Evolutionary conservation across 2,113 vertebrate genomes (phyloP), one percentile per base, ranked within the genome.

Genomic region (Parus major): DNA sequence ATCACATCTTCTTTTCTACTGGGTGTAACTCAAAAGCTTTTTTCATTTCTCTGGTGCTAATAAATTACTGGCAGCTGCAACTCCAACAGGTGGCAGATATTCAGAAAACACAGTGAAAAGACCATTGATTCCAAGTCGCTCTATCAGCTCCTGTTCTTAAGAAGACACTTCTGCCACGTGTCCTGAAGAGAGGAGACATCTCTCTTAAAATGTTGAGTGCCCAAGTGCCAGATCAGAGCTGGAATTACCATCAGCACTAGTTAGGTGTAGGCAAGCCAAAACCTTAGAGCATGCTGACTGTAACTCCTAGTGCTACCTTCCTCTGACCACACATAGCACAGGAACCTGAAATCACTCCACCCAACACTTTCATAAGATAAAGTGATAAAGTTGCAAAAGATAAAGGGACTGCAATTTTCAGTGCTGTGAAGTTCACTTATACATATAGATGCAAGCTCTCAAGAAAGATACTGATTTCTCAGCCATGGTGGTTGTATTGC

Each of bases 11-110:
- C n/a, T 86, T 92, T 94, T 86, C 55, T 63, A 70, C 36, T 92
- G 85, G n/a, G 56, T 89, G 17, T 75, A 94, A 95, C 46, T 57
- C 75, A 70, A 92, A 88, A 18, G 18, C 71, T 70, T 92, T 82
- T 52, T 77, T 50, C 9, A 47, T 89, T 81, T 64, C 33, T 68
- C 82, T 83, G 46, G 42, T 88, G 23, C 36, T 83, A 50, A 80
- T 70, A 88, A 88, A 77, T 88, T 92, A 59, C 47, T 65, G 75
- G 55, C 85, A 70, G 71, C 60, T 86, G 46, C 36, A 80, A 23
- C 59, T 90, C 29, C 82, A 88, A 65, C n/a, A 59, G 55, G 59
- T 23, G 24, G 57, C 79, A 94, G 82, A 57, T 70, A 50, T 57
- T 61, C 50, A 80, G 82, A 90, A 93, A 86, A 57, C 23, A 53